phyloP scores from a whole-genome alignment of 1,140 invertebrate species.

The Megalopta genalis region DNA sequence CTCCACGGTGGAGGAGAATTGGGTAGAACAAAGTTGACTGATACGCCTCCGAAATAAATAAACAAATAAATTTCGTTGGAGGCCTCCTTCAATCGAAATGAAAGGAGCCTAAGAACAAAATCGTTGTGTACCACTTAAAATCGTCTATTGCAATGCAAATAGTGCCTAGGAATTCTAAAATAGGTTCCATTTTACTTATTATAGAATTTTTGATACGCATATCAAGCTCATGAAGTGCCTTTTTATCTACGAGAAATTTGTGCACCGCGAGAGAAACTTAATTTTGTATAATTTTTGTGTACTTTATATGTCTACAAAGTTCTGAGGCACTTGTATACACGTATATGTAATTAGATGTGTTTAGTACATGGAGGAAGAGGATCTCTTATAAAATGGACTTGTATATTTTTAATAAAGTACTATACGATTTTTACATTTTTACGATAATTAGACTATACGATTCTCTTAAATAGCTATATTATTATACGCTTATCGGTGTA shows the following conservation, averaged over 20 bases:
- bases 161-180: slow-evolving; percentile 29
- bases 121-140: neutral
- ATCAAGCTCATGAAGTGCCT: slow-evolving; percentile 34
- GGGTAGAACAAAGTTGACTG: slow-evolving; percentile 73
- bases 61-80: neutral
- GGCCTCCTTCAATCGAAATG: neutral
- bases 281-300: slow-evolving; percentile 8
- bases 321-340: slow-evolving; percentile 4
- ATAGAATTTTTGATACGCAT: neutral
- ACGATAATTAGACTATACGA: neutral
- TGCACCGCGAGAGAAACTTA: neutral
- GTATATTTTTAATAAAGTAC: slow-evolving; percentile 42
- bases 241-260: slow-evolving; percentile 1
- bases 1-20: slow-evolving; percentile 72
- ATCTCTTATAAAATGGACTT: slow-evolving; percentile 26
- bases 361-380: neutral
- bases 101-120: neutral
- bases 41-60: slow-evolving; percentile 69
- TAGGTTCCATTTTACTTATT: neutral
- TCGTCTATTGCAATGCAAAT: neutral
- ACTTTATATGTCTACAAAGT: neutral
- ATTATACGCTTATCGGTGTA: slow-evolving; percentile 5
- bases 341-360: neutral
- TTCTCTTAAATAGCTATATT: neutral
- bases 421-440: slow-evolving; percentile 11